Conservation (phyloP, 2,797 vertebrate species). For the Dryobates pubescens region DNA sequence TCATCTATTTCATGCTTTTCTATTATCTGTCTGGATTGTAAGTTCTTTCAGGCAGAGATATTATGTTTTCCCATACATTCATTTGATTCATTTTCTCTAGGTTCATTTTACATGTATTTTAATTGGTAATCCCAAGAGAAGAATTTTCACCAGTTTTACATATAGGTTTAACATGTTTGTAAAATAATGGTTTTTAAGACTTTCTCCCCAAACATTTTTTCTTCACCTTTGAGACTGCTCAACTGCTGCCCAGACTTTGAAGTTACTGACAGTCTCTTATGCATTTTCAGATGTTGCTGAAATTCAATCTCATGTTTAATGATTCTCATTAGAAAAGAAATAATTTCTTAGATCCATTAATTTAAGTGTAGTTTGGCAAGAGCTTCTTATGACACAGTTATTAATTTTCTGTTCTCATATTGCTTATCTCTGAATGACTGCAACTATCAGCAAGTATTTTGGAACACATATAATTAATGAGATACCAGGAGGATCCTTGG, state of each 20-base stretch:
- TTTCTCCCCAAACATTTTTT: not conserved
- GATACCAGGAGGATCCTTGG: not conserved
- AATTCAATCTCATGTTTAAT: slow-evolving; percentile 6
- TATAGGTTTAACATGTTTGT: not conserved
- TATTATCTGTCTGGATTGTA: not conserved
- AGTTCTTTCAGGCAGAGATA: not conserved
- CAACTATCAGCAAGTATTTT: not conserved
- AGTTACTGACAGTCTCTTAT: not conserved
- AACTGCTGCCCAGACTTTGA: not conserved
- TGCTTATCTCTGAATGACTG: slow-evolving; percentile 23
- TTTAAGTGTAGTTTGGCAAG: slow-evolving; percentile 29
- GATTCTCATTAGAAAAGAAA: slow-evolving; percentile 25
- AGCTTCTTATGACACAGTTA: not conserved
- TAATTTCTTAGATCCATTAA: slow-evolving; percentile 5
- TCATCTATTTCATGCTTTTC: not conserved
- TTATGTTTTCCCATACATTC: not conserved
- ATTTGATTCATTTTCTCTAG: not conserved
- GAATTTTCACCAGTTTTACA: not conserved
- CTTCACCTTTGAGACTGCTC: not conserved
- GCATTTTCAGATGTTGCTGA: slow-evolving; percentile 14
- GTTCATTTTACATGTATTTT: not conserved
- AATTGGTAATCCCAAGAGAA: not conserved
- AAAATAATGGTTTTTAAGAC: not conserved
- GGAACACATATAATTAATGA: not conserved
- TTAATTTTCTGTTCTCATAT: not conserved